Percentiles rank a stretch among this genome's conserved stretches.
phyloP scores from a whole-genome alignment of 23 tunicate species.

The Trididemnum clinides region DNA sequence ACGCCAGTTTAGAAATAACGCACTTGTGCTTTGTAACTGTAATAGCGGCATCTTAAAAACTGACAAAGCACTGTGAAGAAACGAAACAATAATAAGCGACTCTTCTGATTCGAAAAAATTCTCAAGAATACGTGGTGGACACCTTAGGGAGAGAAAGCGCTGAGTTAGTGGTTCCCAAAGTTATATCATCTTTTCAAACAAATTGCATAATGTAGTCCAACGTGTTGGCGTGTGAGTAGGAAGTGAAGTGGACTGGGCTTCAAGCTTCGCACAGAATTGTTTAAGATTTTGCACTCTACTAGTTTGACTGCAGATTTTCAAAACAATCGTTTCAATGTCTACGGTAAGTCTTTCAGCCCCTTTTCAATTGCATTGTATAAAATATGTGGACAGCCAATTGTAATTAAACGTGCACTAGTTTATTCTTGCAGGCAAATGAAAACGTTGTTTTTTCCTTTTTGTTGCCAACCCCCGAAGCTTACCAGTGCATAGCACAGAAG shows the following conservation, averaged over 20 bases:
- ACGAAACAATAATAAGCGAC: constrained; percentile 12
- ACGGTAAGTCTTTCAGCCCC: constrained; percentile 5
- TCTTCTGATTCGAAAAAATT: constrained; percentile 43
- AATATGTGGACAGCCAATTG: neutral
- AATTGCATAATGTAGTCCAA: too few species aligned
- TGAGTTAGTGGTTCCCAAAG: constrained; percentile 32
- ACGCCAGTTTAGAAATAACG: constrained; percentile 43
- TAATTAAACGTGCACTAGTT: constrained; percentile 9
- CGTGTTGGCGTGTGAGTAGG: too few species aligned
- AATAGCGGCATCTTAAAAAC: neutral
- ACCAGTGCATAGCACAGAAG: too few species aligned
- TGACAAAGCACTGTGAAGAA: constrained; percentile 17
- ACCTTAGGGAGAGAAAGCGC: neutral
- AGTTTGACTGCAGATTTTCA: constrained; percentile 6
- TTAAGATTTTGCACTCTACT: constrained; percentile 8
- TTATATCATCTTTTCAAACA: constrained; percentile 11
- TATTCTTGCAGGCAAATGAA: constrained; percentile 32
- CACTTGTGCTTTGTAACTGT: constrained; percentile 20
- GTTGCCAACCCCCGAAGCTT: too few species aligned
- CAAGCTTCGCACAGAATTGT: constrained; percentile 31
- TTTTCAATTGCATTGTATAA: neutral
- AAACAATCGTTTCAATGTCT: constrained; percentile 2
- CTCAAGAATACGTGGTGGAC: constrained; percentile 23
- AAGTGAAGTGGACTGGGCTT: constrained; percentile 17
- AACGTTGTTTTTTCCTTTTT: constrained; percentile 24